Percentiles rank a stretch among this genome's conserved stretches.
Conservation (phyloP, 2,797 vertebrate species). For the Anisognathus igniventris region DNA sequence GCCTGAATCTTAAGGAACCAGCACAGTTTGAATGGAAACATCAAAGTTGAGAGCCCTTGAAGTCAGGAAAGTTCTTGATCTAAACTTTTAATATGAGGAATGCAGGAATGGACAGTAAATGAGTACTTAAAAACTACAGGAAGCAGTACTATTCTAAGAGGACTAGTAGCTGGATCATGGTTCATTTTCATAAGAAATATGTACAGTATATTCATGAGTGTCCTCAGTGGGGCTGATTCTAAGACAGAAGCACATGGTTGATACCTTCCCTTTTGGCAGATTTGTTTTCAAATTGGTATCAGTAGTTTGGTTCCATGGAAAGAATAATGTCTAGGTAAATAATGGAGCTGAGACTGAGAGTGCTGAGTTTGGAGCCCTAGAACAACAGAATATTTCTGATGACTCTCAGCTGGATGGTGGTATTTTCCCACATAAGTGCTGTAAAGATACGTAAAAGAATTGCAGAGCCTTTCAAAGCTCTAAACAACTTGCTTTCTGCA, state of each 20-base stretch:
- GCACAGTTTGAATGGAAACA: neutral
- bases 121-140: neutral
- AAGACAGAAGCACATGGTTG: constrained; percentile 32
- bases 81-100: neutral
- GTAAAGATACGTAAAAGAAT: constrained; percentile 52
- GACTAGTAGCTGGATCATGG: neutral
- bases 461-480: constrained; percentile 59
- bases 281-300: constrained; percentile 52
- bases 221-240: constrained; percentile 11
- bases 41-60: neutral
- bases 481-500: constrained; percentile 53
- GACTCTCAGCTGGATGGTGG: constrained; percentile 56
- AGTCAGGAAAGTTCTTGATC: neutral
- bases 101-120: neutral
- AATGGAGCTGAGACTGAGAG: constrained; percentile 50
- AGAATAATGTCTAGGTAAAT: constrained; percentile 55
- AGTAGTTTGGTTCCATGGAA: constrained; percentile 34
- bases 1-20: neutral
- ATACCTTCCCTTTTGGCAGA: constrained; percentile 49
- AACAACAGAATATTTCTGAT: constrained; percentile 58
- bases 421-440: constrained; percentile 63
- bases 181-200: constrained; percentile 12
- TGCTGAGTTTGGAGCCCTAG: constrained; percentile 32
- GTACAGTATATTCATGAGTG: neutral
- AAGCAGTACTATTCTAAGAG: neutral